Base-by-base conservation (phyloP, 2,888 invertebrate species). In the Adelognathus sp. region DNA sequence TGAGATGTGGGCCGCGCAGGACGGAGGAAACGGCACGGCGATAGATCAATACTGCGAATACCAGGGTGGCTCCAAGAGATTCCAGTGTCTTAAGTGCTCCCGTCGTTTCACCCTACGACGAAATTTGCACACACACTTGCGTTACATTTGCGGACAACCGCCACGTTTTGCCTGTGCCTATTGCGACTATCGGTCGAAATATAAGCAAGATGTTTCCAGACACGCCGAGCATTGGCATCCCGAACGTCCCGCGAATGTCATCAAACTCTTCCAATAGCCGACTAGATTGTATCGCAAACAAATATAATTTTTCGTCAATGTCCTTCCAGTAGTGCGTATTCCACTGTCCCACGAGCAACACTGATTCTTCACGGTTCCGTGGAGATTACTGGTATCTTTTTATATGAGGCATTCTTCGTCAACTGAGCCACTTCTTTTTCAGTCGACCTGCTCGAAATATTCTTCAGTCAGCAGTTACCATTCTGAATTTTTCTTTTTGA, bases 101-200 rank as follows among this genome's bases (percentile, higher is more conserved):
- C 83, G 83, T 18, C 82, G 83, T 16, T 87, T 86, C 70, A 80
- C 83, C 0, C 79, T 85, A 72, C 83, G 84, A 31, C 56, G 79
- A 2, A 86, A 85, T 80, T 81, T 86, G 44, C 81, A 81, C 24
- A 56, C 52, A 24, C 91, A 92, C 79, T 81, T 86, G 7, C 88
- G 85, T 58, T 89, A 89, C 81, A 92, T 91, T 76, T 92, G 92
- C 78, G 89, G 89, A 21, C 87, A 88, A 74, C 86, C 86, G 21
- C 89, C 90, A 3, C 82, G 88, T 46, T 91, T 90, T 80, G 84
- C 84, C 27, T 91, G 91, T 50, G 84, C 86, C 0, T 87, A 88
- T 69, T 91, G 91, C 73, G 74, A 78, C 7, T 88, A 88, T 46
- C 82, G 82, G 36, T 83, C 64, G 9, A 64, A 64, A 33, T 64